These are phyloP conservation scores for Xylocampa areola DNA, from an alignment of 2,888 invertebrate species.

Conservation along the genomic window DNA sequence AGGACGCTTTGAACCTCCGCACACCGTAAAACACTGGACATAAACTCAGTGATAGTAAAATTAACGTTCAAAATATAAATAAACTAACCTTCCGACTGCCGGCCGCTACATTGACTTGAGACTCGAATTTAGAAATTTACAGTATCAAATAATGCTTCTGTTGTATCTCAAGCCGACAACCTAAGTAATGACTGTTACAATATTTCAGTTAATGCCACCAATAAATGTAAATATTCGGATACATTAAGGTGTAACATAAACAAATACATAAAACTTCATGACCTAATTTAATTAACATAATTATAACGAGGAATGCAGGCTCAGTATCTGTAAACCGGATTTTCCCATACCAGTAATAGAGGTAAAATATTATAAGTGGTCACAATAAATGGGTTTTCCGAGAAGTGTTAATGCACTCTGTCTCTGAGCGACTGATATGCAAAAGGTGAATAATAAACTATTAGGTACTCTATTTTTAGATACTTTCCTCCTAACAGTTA, in stretches of 20 bases:
- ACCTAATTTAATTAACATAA: conserved; percentile 51
- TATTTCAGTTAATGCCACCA: conserved; percentile 24
- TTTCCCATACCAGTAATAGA: conserved; percentile 31
- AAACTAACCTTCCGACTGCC: conserved; percentile 27
- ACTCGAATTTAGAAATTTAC: conserved; percentile 26
- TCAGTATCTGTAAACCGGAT: conserved; percentile 29
- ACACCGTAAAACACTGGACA: conserved; percentile 34
- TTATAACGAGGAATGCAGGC: conserved; percentile 25
- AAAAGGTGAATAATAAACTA: conserved; percentile 26
- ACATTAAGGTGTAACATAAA: conserved; percentile 13
- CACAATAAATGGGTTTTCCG: conserved; percentile 16
- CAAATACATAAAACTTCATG: conserved; percentile 36
- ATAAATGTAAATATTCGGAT: conserved; percentile 24
- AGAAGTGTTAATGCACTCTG: conserved; percentile 31
- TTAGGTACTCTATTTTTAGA: conserved; percentile 16
- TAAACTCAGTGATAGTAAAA: conserved; percentile 45
- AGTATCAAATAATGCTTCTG: conserved; percentile 28
- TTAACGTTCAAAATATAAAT: conserved; percentile 49
- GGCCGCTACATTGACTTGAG: conserved; percentile 3
- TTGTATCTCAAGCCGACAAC: conserved; percentile 22
- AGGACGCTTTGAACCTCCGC: conserved; percentile 52
- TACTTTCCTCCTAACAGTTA: conserved; percentile 12
- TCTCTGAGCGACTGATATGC: background rate
- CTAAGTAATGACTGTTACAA: conserved; percentile 16
- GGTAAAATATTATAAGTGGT: conserved; percentile 36